A percentile compares a stretch with the other conserved stretches of the same genome.
Evolutionary conservation across 2,888 invertebrate species (phyloP).

Genomic region (Dorcus parallelipipedus): DNA sequence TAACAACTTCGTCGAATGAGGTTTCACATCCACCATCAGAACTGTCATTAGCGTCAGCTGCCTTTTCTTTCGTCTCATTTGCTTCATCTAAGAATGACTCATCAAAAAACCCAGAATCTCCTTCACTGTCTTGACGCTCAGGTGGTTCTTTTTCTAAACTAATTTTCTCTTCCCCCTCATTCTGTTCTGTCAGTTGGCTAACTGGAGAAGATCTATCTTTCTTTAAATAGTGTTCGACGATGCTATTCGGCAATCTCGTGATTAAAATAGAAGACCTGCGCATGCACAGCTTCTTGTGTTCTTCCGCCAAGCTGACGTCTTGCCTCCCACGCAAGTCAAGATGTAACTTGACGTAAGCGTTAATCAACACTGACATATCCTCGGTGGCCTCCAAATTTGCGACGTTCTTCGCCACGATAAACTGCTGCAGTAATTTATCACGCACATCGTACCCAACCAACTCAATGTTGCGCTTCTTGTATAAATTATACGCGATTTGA

Average conservation of each 20-base stretch:
- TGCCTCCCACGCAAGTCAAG: not conserved
- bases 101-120: conserved; percentile 8
- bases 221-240: conserved; percentile 8
- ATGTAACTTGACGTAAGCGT: not conserved
- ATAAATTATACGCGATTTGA: conserved; percentile 4
- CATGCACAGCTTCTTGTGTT: conserved; percentile 8
- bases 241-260: conserved; percentile 10
- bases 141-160: no score
- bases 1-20: no score
- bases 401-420: conserved; percentile 1
- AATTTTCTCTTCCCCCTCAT: not conserved
- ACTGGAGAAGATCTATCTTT: not conserved
- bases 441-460: conserved; percentile 4
- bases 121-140: not conserved
- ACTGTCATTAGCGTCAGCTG: no score
- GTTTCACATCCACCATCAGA: no score
- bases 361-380: not conserved
- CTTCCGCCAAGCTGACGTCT: not conserved
- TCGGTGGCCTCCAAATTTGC: not conserved
- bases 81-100: not conserved
- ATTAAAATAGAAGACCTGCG: conserved; percentile 13
- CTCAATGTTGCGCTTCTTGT: conserved; percentile 1
- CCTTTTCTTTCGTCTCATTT: no score
- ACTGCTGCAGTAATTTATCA: conserved; percentile 9
- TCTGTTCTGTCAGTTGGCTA: not conserved